Base-by-base conservation (phyloP, 2,797 vertebrate species). In the Gobio occitaniae region DNA sequence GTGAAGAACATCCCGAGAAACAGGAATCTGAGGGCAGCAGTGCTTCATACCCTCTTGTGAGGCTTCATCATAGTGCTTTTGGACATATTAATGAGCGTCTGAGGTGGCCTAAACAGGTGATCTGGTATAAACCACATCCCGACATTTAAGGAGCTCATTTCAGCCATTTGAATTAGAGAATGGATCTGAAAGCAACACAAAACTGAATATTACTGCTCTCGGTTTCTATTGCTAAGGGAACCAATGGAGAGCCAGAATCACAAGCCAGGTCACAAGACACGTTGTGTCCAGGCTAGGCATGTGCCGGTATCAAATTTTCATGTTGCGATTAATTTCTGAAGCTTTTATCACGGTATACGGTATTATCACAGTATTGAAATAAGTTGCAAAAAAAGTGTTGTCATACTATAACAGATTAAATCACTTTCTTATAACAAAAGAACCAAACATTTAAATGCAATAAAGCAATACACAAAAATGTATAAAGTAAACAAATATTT, bases 31-130 rank as follows among this genome's bases (percentile, higher is more conserved):
- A 95, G 83, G 74, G 90, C 90, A 3, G 90, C 92, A 1, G 80
- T 96, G 84, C 94, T 96, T 85, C 95, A 95, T 83, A 94, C 94
- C 41, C 93, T 96, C 21, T 91, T 96, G 80, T 96, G 89, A 95
- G 48, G 48, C 68, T 29, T 77, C 44, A 81, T 16, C 4, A 29
- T 41, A 71, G 29, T 79, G 76, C 66, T 79, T 63, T 70, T 61
- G 52, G 69, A 81, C 32, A 29, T 52, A 16, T n/a, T 38, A 54
- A 68, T 47, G 19, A 47, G 69, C 36, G 8, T 69, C 17, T 69
- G 48, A 59, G 74, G 76, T 84, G 83, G 68, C 83, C 76, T 85
- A 74, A 80, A 21, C 63, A 15, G 32, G 44, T 52, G 77, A 85
- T 85, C 32, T 80, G 56, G 84, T 72, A 21, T 63, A 32, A 85